phyloP scores from a whole-genome alignment of 2,113 vertebrate species.

The Lophotis ruficrista region DNA sequence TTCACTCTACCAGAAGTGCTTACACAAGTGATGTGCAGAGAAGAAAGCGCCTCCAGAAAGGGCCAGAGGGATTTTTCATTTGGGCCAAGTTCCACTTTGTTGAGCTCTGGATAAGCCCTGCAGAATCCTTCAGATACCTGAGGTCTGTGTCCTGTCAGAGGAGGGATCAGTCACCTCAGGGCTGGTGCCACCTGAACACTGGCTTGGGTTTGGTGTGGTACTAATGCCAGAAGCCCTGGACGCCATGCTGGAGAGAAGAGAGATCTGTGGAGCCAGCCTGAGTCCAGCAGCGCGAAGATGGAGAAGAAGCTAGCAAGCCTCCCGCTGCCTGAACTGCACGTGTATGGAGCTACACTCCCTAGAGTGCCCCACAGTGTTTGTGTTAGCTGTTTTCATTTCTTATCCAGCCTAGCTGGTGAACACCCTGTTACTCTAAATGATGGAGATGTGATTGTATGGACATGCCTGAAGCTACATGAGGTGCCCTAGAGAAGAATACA shows the following conservation, averaged over 20 bases:
- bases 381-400: neutral
- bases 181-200: neutral
- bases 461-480: neutral
- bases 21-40: neutral
- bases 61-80: neutral
- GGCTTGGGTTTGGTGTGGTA: neutral
- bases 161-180: neutral
- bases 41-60: neutral
- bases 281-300: neutral
- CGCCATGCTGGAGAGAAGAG: neutral
- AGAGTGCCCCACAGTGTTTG: neutral
- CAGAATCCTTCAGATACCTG: neutral
- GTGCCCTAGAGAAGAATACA: neutral
- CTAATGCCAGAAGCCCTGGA: neutral
- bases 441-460: neutral
- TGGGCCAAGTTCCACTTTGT: neutral
- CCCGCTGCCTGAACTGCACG: fast-evolving
- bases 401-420: neutral
- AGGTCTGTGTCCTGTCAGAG: neutral
- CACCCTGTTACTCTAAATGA: neutral
- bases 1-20: neutral
- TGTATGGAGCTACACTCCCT: fast-evolving
- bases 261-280: neutral
- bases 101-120: neutral
- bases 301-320: neutral